A percentile compares a stretch with the other conserved stretches of the same genome.
phyloP scores from a whole-genome alignment of 2,113 vertebrate genomes.

The Progne subis region DNA sequence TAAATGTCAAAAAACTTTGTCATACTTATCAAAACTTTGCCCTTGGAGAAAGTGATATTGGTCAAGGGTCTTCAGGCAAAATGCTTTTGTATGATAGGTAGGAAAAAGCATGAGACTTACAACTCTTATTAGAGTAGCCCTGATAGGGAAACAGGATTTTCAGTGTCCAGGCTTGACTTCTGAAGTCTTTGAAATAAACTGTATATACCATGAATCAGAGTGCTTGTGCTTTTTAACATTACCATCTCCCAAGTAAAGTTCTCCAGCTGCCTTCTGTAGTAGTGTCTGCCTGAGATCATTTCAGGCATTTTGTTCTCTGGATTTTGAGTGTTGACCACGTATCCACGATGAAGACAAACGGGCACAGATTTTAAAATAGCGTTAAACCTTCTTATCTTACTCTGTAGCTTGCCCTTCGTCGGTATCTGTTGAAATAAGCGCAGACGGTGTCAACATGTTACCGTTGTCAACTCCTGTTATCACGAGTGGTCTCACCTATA shows the following conservation, averaged over 20 bases:
- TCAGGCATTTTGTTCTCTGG: neutral
- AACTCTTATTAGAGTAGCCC: neutral
- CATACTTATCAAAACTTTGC: neutral
- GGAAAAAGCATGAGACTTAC: neutral
- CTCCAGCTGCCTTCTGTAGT: neutral
- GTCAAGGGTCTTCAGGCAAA: neutral
- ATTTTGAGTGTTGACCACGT: neutral
- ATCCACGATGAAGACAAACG: neutral
- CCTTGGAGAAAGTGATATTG: neutral
- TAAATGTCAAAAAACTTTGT: neutral
- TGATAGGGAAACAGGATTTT: neutral
- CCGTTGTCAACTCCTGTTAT: constrained; percentile 94
- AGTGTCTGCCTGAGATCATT: neutral
- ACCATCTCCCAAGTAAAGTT: neutral
- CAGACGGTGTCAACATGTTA: constrained; percentile 97
- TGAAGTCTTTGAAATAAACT: neutral
- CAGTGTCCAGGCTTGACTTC: neutral
- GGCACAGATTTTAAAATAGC: neutral
- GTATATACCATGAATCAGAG: neutral
- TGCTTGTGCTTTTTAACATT: neutral
- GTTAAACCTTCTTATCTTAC: constrained; percentile 2
- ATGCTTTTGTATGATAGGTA: neutral
- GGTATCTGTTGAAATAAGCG: constrained; percentile 97
- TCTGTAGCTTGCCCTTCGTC: constrained; percentile 92
- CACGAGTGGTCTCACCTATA: constrained; percentile 96